A percentile compares a stretch with the other conserved stretches of the same genome.
phyloP scores from a whole-genome alignment of 2,113 vertebrate species.

The Istiophorus platypterus region DNA sequence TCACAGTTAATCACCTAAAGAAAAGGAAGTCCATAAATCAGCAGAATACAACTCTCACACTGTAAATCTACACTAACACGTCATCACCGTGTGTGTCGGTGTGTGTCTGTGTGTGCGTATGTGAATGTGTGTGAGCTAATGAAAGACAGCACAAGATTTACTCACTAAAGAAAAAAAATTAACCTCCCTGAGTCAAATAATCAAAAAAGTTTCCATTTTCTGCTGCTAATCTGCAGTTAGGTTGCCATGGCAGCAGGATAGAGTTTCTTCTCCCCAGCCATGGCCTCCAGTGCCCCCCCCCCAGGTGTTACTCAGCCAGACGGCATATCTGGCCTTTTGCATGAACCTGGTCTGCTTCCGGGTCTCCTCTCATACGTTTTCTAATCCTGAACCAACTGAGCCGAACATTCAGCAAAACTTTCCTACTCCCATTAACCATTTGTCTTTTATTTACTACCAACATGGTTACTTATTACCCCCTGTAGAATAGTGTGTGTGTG shows the following conservation, averaged over 20 bases:
- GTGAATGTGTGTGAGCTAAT: constrained; percentile 2
- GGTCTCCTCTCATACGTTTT: not conserved
- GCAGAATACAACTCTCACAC: constrained; percentile 62
- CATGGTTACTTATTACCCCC: not conserved
- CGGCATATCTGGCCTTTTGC: not conserved
- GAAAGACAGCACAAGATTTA: not conserved
- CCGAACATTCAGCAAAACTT: not conserved
- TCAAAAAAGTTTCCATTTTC: not conserved
- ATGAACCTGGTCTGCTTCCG: not conserved
- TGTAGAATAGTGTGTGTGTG: not conserved
- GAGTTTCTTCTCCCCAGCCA: not conserved
- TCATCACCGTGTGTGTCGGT: constrained; percentile 38
- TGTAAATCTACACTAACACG: constrained; percentile 69
- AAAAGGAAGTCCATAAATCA: constrained; percentile 78
- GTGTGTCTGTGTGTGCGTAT: constrained; percentile 10
- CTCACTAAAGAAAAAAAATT: not conserved
- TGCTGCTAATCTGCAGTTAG: not conserved
- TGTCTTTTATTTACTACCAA: not conserved
- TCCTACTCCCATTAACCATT: not conserved
- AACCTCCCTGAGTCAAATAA: not conserved
- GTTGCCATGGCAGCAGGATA: not conserved
- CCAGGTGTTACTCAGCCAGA: not conserved
- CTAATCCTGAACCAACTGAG: not conserved
- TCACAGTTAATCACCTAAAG: constrained; percentile 73
- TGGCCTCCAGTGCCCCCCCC: not conserved